Evolutionary conservation across 2,888 invertebrate genomes (phyloP).

Genomic region (Dicycla oo): DNA sequence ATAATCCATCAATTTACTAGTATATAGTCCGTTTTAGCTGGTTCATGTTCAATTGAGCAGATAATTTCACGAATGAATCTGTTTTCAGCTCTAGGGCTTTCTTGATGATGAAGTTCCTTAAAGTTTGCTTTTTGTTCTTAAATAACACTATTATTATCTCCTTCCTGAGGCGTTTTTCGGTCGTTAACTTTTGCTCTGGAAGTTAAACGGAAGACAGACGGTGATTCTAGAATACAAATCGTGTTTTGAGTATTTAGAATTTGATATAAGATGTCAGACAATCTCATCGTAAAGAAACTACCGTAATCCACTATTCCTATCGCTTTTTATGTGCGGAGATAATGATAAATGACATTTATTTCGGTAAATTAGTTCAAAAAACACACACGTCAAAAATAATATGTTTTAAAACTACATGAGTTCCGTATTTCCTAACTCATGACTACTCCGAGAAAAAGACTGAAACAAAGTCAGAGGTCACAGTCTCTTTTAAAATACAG

Average conservation of each 20-base stretch:
- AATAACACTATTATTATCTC: conserved; percentile 36
- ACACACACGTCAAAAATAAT: too few species aligned
- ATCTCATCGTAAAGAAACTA: too few species aligned
- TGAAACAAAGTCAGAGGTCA: too few species aligned
- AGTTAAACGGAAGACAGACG: not conserved
- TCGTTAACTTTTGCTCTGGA: not conserved
- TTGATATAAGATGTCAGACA: too few species aligned
- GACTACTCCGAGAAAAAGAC: too few species aligned
- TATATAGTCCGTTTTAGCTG: conserved; percentile 61
- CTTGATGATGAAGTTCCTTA: conserved; percentile 17
- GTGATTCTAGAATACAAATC: not conserved
- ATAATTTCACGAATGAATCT: conserved; percentile 60
- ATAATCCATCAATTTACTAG: conserved; percentile 83
- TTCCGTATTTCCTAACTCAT: too few species aligned
- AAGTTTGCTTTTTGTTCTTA: conserved; percentile 24
- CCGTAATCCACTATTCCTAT: too few species aligned
- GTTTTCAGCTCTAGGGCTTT: conserved; percentile 52
- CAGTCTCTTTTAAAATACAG: too few species aligned
- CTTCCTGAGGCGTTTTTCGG: not conserved
- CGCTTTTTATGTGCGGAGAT: too few species aligned
- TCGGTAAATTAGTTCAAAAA: too few species aligned
- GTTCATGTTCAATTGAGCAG: conserved; percentile 67
- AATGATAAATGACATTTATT: too few species aligned
- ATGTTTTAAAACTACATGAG: too few species aligned
- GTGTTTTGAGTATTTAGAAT: not conserved